Conservation (phyloP, 2,113 vertebrate genomes). For the Channa maculata region DNA sequence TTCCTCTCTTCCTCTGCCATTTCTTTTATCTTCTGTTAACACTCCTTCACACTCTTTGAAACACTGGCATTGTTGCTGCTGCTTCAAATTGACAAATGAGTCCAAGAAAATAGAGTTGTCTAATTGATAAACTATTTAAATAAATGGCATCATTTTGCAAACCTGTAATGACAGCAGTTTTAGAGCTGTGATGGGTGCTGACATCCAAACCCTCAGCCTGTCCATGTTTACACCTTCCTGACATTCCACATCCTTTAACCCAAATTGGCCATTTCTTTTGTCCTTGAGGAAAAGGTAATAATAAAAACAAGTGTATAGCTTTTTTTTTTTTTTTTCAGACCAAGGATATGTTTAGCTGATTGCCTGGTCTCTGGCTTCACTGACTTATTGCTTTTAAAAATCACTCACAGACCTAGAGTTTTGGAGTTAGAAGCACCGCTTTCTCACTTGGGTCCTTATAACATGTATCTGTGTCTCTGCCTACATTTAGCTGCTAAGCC, state of each 20-base stretch:
- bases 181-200: slow-evolving; percentile 8
- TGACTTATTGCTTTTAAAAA: slow-evolving; percentile 52
- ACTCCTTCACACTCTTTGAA: slow-evolving; percentile 37
- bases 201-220: slow-evolving; percentile 28
- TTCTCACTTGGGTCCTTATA: slow-evolving; percentile 43
- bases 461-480: slow-evolving; percentile 15
- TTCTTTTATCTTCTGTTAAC: slow-evolving; percentile 63
- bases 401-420: slow-evolving; percentile 30
- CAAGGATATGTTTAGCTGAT: slow-evolving; percentile 51
- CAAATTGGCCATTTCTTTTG: slow-evolving; percentile 40
- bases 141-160: slow-evolving; percentile 50
- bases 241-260: slow-evolving; percentile 59
- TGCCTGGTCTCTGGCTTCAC: slow-evolving; percentile 38
- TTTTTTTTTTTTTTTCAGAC: slow-evolving; percentile 18
- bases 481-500: slow-evolving; percentile 23
- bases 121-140: slow-evolving; percentile 62
- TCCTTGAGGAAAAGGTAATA: no score
- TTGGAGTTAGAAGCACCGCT: slow-evolving; percentile 37
- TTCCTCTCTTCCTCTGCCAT: slow-evolving; percentile 44
- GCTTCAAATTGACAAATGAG: slow-evolving; percentile 62
- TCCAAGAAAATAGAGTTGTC: slow-evolving; percentile 55
- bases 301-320: slow-evolving; percentile 27
- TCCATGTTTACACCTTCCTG: slow-evolving; percentile 29
- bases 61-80: slow-evolving; percentile 35
- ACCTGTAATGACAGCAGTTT: slow-evolving; percentile 36